Evolutionary conservation across 2,113 vertebrate genomes (phyloP), one percentile per base, ranked within the genome.

Genomic region (Jaculus jaculus): DNA sequence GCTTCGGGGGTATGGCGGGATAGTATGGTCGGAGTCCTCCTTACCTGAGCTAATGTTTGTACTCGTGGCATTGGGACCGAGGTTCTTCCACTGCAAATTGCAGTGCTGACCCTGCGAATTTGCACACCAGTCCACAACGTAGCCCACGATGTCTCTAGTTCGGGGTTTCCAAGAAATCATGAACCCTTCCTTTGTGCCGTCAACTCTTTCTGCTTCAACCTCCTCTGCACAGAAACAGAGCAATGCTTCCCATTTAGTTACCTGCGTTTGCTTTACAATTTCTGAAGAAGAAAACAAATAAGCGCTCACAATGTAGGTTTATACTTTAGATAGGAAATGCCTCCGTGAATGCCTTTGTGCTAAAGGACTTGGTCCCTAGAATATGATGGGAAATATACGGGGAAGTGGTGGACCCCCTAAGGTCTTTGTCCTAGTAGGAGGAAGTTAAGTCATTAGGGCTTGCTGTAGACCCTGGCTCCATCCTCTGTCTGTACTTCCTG

Each of bases 101-200:
- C 98, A 98, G 51, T 77, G 71, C 1, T 78, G 66, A 15, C 61
- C 58, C 47, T 0, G 58, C 0, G 96, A 96, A 28, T 0, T 18
- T 0, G 92, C 96, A 85, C 97, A 98, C 98, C 98, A 98, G 8
- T 98, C 98, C 0, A 98, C 95, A n/a, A 98, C 74, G 0, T 98
- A 98, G 61, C 97, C 94, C 3, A 94, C 42, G 61, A 89, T 88
- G 0, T 20, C 58, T 65, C 6, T 18, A 7, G 82, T 78, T 9
- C 11, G 91, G 51, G 94, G 93, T 26, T 96, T 72, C 98, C 98
- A 98, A 28, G 96, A 97, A 68, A 98, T 0, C 65, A 90, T 74
- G 86, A 98, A 91, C 5, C 97, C 97, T 12, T 96, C 68, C 18
- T 94, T 83, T 82, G 86, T 96, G 81, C 97, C 96, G 18, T 88